These are phyloP conservation scores for Acrossocheilus fasciatus DNA, from an alignment of 2,797 vertebrate genomes.

Conservation along the genomic window DNA sequence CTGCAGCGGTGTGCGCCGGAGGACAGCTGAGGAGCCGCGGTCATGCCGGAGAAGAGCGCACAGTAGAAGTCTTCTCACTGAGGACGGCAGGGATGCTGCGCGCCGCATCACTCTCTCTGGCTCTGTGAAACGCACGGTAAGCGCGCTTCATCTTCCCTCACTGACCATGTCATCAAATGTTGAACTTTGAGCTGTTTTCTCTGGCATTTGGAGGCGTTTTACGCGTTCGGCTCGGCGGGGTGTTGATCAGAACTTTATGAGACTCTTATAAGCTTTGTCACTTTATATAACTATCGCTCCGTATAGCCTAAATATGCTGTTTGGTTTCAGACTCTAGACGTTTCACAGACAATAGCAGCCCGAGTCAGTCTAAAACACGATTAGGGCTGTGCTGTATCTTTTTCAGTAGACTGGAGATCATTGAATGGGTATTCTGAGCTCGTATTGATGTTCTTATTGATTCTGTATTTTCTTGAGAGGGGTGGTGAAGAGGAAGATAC, in stretches of 20 bases:
- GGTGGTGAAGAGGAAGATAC: conserved; percentile 6
- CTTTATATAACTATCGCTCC: conserved; percentile 24
- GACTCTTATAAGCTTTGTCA: neutral
- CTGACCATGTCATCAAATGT: neutral
- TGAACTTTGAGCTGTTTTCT: neutral
- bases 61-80: conserved; percentile 74
- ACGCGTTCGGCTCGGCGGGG: neutral
- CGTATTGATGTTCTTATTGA: conserved; percentile 41
- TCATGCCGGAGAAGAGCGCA: conserved; percentile 74
- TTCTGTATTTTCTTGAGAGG: conserved; percentile 34
- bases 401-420: neutral
- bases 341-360: neutral
- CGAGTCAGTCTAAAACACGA: neutral
- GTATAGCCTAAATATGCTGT: conserved; percentile 9
- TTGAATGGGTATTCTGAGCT: conserved; percentile 23
- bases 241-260: conserved; percentile 16
- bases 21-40: conserved; percentile 62
- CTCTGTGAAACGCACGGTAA: conserved; percentile 72
- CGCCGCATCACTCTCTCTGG: conserved; percentile 67
- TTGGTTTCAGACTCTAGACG: neutral
- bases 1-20: neutral
- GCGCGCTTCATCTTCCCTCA: conserved; percentile 50
- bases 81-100: conserved; percentile 73
- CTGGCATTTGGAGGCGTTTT: neutral
- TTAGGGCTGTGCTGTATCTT: conserved; percentile 13